phyloP scores from a whole-genome alignment of 2,888 invertebrate genomes.

The Galerucella calmariensis region DNA sequence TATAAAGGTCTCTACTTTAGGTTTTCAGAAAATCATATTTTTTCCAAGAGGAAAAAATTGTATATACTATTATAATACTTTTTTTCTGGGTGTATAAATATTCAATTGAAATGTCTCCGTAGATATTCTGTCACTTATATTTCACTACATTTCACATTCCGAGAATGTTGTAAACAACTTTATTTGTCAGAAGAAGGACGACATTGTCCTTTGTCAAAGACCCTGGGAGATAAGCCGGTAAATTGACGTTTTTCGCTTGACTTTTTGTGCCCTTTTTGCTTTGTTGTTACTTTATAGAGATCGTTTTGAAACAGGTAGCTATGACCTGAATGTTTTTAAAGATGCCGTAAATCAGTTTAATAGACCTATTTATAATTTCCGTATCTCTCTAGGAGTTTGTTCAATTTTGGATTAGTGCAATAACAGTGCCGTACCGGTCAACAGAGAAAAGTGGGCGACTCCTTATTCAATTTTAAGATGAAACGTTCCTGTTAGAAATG shows the following conservation, averaged over 20 bases:
- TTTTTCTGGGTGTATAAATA: background rate
- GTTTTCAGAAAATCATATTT: background rate
- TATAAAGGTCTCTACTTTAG: background rate
- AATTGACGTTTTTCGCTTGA: conserved; percentile 35
- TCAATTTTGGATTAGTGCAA: conserved; percentile 13
- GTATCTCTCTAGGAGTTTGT: conserved; percentile 11
- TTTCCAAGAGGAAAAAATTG: too few relatives aligned
- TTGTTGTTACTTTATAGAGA: conserved; percentile 29
- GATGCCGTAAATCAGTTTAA: conserved; percentile 36
- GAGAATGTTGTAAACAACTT: conserved; percentile 38
- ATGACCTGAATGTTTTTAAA: conserved; percentile 34
- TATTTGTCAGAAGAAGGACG: conserved; percentile 32
- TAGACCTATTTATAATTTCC: conserved; percentile 20
- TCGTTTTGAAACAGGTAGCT: conserved; percentile 41
- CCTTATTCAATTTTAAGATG: too few relatives aligned
- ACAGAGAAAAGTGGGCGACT: too few relatives aligned
- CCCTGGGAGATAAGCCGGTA: conserved; percentile 22
- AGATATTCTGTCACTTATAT: conserved; percentile 31
- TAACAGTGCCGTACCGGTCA: background rate
- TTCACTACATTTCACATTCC: conserved; percentile 32
- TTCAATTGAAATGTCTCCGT: background rate
- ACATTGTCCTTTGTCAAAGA: conserved; percentile 27
- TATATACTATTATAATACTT: too few relatives aligned
- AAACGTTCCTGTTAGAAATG: too few relatives aligned
- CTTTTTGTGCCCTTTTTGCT: conserved; percentile 38